A percentile compares a stretch with the other conserved stretches of the same genome.
Conservation (phyloP, 2,113 vertebrate species). For the Apeltes quadracus region DNA sequence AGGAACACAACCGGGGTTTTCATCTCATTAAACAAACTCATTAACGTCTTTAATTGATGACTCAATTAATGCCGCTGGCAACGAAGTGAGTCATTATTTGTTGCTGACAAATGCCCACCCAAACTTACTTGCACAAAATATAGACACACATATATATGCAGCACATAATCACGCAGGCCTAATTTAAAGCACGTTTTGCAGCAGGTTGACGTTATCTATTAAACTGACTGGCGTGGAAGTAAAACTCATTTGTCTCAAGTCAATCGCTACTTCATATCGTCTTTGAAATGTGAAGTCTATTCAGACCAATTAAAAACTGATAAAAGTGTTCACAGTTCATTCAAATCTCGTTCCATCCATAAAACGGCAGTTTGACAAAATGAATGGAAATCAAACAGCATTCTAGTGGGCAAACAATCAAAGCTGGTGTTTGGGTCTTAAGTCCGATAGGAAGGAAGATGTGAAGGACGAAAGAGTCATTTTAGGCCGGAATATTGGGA, state of each 20-base stretch:
- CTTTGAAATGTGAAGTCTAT: constrained; percentile 20
- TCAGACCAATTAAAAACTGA: constrained; percentile 53
- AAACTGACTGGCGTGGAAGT: background rate
- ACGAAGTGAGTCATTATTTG: constrained; percentile 61
- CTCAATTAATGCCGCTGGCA: constrained; percentile 68
- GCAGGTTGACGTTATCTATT: constrained; percentile 24
- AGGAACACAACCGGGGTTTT: constrained; percentile 64
- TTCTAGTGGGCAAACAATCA: constrained; percentile 21
- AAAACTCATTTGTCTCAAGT: constrained; percentile 37
- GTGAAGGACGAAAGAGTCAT: constrained; percentile 44
- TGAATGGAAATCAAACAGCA: constrained; percentile 29
- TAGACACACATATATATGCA: background rate
- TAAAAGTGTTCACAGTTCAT: constrained; percentile 33
- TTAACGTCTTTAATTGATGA: constrained; percentile 76
- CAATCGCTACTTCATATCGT: constrained; percentile 9
- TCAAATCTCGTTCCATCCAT: constrained; percentile 15
- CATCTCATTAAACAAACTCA: constrained; percentile 79
- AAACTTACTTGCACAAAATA: constrained; percentile 28
- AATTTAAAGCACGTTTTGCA: background rate
- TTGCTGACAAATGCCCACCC: constrained; percentile 35
- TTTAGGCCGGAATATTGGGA: constrained; percentile 4
- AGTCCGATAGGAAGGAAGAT: background rate
- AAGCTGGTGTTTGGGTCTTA: constrained; percentile 2
- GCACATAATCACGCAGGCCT: background rate
- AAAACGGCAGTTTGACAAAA: constrained; percentile 12